Evolutionary conservation across 2,888 invertebrate species (phyloP).

Genomic region (Neria commutata): DNA sequence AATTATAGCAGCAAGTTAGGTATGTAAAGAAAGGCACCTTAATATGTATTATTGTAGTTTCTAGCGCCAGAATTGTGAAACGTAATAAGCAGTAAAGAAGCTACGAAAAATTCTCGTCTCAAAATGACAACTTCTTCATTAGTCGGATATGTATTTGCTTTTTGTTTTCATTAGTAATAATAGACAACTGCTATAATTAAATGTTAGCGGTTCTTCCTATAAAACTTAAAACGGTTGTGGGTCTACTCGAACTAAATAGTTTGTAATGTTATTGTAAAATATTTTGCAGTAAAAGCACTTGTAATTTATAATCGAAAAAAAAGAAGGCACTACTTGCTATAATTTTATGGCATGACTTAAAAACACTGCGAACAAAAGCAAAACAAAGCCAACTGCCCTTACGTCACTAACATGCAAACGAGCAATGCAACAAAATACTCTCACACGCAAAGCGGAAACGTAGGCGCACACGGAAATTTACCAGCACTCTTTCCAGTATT

Average conservation of each 20-base stretch:
- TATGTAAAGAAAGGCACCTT: constrained; percentile 16
- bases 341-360: no score
- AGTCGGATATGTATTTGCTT: constrained; percentile 44
- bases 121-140: constrained; percentile 59
- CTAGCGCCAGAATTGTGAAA: no score
- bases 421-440: constrained; percentile 49
- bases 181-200: constrained; percentile 3
- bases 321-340: constrained; percentile 39
- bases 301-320: not conserved
- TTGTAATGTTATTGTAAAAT: no score
- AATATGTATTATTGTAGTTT: no score
- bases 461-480: not conserved
- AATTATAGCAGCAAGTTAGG: not conserved
- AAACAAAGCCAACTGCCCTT: constrained; percentile 42
- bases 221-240: constrained; percentile 6
- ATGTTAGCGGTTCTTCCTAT: constrained; percentile 24
- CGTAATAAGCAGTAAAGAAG: constrained; percentile 16
- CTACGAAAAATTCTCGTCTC: constrained; percentile 55
- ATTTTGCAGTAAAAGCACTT: no score
- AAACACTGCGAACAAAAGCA: not conserved
- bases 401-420: constrained; percentile 30
- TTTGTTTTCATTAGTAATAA: constrained; percentile 15
- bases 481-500: not conserved
- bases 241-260: no score
- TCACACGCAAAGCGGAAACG: not conserved